A percentile compares a stretch with the other conserved stretches of the same genome.
Evolutionary conservation across 2,797 vertebrate genomes (phyloP).

Genomic region (Chelidonichthys spinosus): DNA sequence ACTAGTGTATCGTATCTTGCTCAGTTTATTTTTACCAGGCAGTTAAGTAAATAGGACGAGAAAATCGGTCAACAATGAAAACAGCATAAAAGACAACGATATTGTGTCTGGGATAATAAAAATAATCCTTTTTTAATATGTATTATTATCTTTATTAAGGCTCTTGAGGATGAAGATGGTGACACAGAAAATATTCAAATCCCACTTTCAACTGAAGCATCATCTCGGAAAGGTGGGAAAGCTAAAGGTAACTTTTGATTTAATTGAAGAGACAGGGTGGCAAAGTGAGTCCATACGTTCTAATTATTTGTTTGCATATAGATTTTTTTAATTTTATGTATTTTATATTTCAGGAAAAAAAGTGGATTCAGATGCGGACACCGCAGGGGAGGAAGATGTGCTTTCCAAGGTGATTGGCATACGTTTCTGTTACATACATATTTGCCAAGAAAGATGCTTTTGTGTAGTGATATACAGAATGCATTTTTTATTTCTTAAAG

Average conservation of each 20-base stretch:
- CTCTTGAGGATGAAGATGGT: slow-evolving; percentile 95
- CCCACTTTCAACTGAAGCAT: slow-evolving; percentile 83
- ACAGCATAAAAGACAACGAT: not conserved
- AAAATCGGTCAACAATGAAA: not conserved
- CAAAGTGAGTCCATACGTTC: not conserved
- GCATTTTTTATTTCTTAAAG: not conserved
- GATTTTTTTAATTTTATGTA: not conserved
- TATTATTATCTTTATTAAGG: slow-evolving; percentile 79
- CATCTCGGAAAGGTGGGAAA: slow-evolving; percentile 90
- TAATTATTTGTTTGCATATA: not conserved
- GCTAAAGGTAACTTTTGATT: slow-evolving; percentile 87
- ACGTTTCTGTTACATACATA: not conserved
- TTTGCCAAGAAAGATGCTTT: not conserved
- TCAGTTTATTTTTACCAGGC: not conserved
- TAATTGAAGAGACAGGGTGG: accelerated
- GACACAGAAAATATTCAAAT: slow-evolving; percentile 94
- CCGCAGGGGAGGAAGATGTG: slow-evolving; percentile 89
- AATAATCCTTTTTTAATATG: not conserved
- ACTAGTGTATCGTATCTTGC: not conserved
- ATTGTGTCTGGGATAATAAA: not conserved
- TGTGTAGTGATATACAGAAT: not conserved
- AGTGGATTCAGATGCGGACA: slow-evolving; percentile 90
- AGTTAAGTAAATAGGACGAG: not conserved
- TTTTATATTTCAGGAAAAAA: slow-evolving; percentile 87
- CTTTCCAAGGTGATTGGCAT: slow-evolving; percentile 88